Conservation (phyloP, 1,140 invertebrate genomes). For the Dryas iulia region DNA sequence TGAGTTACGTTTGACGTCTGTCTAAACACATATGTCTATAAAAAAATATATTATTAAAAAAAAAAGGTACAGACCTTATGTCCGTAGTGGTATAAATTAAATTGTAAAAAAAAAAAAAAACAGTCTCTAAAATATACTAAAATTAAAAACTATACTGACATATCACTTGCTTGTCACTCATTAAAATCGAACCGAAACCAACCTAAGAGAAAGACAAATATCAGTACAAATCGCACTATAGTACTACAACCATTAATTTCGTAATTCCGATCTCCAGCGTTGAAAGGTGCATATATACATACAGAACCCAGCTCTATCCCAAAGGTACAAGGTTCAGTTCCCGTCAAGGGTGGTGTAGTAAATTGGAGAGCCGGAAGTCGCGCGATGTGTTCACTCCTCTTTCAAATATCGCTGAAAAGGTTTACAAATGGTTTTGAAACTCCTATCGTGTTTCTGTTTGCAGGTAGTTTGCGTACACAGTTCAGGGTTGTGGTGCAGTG, state of each 20-base stretch:
- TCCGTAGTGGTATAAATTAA: too few relatives aligned
- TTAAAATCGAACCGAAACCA: background rate
- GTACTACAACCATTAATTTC: background rate
- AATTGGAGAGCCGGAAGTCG: background rate
- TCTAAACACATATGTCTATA: too few relatives aligned
- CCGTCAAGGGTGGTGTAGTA: background rate
- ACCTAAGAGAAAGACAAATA: background rate
- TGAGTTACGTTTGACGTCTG: too few relatives aligned
- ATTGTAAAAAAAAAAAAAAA: too few relatives aligned
- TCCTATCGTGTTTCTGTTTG: background rate
- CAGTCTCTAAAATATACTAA: too few relatives aligned
- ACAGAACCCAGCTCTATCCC: background rate
- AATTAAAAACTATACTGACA: too few relatives aligned
- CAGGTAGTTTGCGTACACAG: too few relatives aligned
- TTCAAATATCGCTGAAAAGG: background rate
- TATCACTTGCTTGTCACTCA: too few relatives aligned
- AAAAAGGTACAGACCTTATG: too few relatives aligned
- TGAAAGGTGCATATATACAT: background rate
- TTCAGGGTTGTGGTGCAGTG: too few relatives aligned
- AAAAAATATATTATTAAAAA: too few relatives aligned
- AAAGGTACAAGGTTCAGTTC: background rate
- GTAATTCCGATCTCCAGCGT: background rate
- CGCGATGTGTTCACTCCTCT: too few relatives aligned
- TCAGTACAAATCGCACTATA: background rate
- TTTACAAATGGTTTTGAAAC: constrained; percentile 1